A percentile compares a stretch with the other conserved stretches of the same genome.
phyloP scores from a whole-genome alignment of 92 coral and sea anemone genomes.

The Zoanthus gigantus region DNA sequence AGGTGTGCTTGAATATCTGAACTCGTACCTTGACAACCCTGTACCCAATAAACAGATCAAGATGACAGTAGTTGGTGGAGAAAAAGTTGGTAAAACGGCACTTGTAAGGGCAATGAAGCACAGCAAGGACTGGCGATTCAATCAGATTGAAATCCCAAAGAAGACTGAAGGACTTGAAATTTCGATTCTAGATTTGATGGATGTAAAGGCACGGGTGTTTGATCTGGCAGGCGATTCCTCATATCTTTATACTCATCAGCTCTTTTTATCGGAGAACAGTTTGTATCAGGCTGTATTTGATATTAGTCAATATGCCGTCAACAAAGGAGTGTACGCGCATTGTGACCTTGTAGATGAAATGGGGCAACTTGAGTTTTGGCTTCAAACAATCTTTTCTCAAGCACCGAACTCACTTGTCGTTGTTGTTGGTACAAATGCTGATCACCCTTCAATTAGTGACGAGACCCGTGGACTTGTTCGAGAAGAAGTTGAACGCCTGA shows the following conservation, averaged over 20 bases:
- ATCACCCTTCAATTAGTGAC: constrained; percentile 78
- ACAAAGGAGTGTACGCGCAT: constrained; percentile 62
- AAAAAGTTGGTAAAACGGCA: constrained; percentile 78
- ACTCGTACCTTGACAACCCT: constrained; percentile 81
- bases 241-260: constrained; percentile 67
- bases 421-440: constrained; percentile 83
- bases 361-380: constrained; percentile 84
- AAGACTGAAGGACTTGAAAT: constrained; percentile 78
- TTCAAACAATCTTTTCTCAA: constrained; percentile 78
- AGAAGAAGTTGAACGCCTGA: constrained; percentile 79
- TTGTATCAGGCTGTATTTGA: constrained; percentile 85
- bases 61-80: constrained; percentile 79
- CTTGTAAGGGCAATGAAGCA: constrained; percentile 69
- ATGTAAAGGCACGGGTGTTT: constrained; percentile 73
- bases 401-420: constrained; percentile 87
- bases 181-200: constrained; percentile 67
- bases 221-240: constrained; percentile 82
- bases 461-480: constrained; percentile 77
- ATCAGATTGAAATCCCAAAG: constrained; percentile 56
- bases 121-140: constrained; percentile 73
- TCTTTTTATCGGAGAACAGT: constrained; percentile 86
- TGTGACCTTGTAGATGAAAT: constrained; percentile 67
- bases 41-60: constrained; percentile 85
- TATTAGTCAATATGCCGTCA: constrained; percentile 80
- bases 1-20: constrained; percentile 72